Evolutionary conservation across 2,797 vertebrate genomes (phyloP), one percentile per base, ranked within the genome.

Genomic region (Lemur catta): DNA sequence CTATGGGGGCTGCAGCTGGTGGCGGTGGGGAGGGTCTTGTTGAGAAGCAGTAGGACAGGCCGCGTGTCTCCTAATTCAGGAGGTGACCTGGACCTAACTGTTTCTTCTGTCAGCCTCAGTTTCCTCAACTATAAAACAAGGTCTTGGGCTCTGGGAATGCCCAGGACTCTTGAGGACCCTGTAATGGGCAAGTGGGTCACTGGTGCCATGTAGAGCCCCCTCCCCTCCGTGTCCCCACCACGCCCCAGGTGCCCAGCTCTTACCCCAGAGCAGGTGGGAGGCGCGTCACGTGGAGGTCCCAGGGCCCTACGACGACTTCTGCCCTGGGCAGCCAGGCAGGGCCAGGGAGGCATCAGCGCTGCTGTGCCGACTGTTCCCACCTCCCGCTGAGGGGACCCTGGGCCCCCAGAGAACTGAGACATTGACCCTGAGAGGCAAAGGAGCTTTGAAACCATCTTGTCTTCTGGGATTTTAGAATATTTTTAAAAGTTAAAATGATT

Each of bases 241-340:
- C 0, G 0, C 13, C 33, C 72, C 17, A 18, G 33, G 52, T 9
- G 10, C 67, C 72, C 26, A 11, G 18, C 20, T 57, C 41, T 22
- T 26, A 10, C 35, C 30, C 9, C 8, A 2, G 4, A 7, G 38
- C 41, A 35, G 41, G 80, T 7, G 2, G 69, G 28, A 35, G 28
- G 3, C 35, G 46, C 15, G 1, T 55, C 24, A 12, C 3, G n/a
- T 2, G 14, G 57, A 41, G 33, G 46, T 24, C 41, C 48, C 33
- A 71, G 30, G 30, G 35, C 30, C 33, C n/a, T 15, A 1, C 0
- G 7, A 43, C 0, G 0, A 30, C 35, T 15, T 61, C 35, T 33
- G 22, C 72, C 65, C 13, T 17, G 7, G 7, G 48, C 87, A 28
- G 17, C 69, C 9, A 1, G 35, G 80, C 71, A 28, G 9, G 0